A percentile compares a stretch with the other conserved stretches of the same genome.
Evolutionary conservation across 1,140 invertebrate species (phyloP).

Genomic region (Bombus haemorrhoidalis): DNA sequence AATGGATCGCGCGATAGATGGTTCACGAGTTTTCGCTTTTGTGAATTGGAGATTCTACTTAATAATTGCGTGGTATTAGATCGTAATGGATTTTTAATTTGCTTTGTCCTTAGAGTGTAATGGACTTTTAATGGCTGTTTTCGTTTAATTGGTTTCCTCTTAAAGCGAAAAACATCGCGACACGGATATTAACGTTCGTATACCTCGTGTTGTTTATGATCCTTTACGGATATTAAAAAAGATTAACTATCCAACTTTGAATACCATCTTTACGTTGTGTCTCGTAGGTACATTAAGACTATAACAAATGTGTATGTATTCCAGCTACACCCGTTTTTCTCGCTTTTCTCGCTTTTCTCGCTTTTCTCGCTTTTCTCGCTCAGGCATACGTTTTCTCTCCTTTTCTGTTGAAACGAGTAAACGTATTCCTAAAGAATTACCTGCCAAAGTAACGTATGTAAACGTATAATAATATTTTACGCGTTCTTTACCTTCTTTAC

Average conservation of each 20-base stretch:
- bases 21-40: neutral
- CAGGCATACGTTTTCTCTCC: no score
- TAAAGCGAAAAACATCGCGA: neutral
- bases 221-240: neutral
- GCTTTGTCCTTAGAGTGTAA: neutral
- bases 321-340: no score
- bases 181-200: neutral
- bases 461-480: no score
- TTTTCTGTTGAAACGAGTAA: no score
- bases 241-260: neutral
- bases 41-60: neutral
- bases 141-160: neutral
- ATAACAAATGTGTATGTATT: no score
- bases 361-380: no score
- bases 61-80: neutral
- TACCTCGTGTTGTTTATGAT: neutral
- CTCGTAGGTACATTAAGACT: no score
- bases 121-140: slow-evolving; percentile 5
- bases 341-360: no score
- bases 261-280: no score
- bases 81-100: slow-evolving; percentile 14
- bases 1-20: neutral
- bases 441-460: no score
- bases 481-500: no score
- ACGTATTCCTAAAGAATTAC: no score